phyloP scores from a whole-genome alignment of 2,888 invertebrate genomes.

The Atherix ibis region DNA sequence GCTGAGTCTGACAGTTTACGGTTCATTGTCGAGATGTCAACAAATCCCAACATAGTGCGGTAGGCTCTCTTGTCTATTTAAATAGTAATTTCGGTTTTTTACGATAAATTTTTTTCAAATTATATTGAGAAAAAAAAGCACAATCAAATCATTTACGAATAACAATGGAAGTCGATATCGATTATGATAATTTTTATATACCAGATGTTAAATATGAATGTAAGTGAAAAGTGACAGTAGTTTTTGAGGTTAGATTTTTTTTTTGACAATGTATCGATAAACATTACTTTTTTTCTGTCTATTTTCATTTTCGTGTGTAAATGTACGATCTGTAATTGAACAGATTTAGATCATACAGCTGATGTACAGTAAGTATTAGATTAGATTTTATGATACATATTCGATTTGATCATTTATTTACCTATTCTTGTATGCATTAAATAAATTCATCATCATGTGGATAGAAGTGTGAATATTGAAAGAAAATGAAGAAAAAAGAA shows the following conservation, averaged over 20 bases:
- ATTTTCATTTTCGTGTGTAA: too few relatives aligned
- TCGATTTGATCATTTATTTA: background rate
- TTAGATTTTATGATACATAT: conserved; percentile 3
- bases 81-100: too few relatives aligned
- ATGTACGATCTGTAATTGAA: too few relatives aligned
- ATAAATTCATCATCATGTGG: conserved; percentile 1
- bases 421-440: background rate
- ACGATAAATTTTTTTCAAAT: too few relatives aligned
- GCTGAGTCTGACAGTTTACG: too few relatives aligned
- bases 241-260: background rate
- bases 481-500: too few relatives aligned
- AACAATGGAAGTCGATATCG: conserved; percentile 9
- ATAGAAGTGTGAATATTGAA: too few relatives aligned
- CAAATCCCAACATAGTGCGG: too few relatives aligned
- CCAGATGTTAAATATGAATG: conserved; percentile 68
- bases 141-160: background rate
- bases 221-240: conserved; percentile 39
- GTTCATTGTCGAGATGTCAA: too few relatives aligned
- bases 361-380: conserved; percentile 83
- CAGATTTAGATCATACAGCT: conserved; percentile 93
- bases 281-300: too few relatives aligned
- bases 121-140: background rate
- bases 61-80: too few relatives aligned
- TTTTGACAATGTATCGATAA: too few relatives aligned
- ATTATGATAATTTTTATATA: conserved; percentile 32